Conservation (phyloP, 2,797 vertebrate genomes). For the Sebastes glaucus region DNA sequence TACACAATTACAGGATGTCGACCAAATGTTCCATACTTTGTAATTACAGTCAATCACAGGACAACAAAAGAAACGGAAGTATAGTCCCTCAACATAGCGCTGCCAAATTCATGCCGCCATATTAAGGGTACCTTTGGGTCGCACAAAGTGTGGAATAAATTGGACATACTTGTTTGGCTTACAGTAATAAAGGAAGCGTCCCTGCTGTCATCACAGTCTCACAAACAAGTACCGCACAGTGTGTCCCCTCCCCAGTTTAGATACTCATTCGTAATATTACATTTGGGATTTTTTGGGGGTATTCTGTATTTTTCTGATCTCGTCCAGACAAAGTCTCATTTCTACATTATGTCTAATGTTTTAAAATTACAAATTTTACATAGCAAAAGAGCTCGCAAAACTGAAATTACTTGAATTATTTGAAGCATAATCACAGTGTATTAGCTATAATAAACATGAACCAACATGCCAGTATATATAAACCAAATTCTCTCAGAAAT, state of each 20-base stretch:
- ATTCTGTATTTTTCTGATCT: neutral
- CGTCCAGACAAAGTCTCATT: neutral
- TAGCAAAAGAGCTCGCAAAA: neutral
- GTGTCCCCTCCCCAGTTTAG: neutral
- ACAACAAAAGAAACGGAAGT: conserved; percentile 2
- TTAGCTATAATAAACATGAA: neutral
- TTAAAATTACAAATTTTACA: neutral
- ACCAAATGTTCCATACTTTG: conserved; percentile 1
- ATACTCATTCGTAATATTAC: neutral
- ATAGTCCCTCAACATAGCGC: neutral
- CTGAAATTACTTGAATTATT: neutral
- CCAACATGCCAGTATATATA: neutral
- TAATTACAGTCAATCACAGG: conserved; percentile 1
- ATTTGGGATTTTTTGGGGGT: neutral
- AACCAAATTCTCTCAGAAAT: neutral
- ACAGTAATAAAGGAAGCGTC: neutral
- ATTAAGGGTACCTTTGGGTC: neutral
- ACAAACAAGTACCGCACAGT: neutral
- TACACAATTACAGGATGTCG: conserved; percentile 29
- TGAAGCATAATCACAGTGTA: neutral
- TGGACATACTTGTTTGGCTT: neutral
- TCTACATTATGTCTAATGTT: neutral
- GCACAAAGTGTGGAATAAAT: neutral
- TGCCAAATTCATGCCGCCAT: neutral
- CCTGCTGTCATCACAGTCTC: neutral